Percentiles rank a stretch among this genome's conserved stretches.
Conservation (phyloP, 1,140 invertebrate genomes). For the Polypedilum vanderplanki region DNA sequence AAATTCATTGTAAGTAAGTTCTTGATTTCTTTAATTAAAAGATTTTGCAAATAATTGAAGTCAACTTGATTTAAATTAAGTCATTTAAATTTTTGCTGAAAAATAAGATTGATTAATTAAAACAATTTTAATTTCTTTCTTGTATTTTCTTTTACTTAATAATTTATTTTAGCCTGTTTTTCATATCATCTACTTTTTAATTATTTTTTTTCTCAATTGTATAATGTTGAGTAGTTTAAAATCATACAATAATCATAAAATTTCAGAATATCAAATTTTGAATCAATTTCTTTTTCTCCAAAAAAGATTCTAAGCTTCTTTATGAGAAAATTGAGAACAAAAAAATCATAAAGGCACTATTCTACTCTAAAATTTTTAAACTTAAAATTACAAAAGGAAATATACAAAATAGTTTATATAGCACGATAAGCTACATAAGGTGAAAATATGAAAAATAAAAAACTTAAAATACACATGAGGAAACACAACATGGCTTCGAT, state of each 20-base stretch:
- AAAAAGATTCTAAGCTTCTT: neutral
- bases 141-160: neutral
- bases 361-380: slow-evolving; percentile 2
- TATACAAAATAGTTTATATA: neutral
- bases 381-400: neutral
- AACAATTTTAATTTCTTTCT: no score
- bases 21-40: no score
- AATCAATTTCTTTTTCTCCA: neutral
- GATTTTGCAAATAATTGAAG: no score
- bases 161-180: neutral
- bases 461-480: neutral
- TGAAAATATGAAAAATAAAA: no score
- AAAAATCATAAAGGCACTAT: slow-evolving; percentile 16
- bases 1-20: no score
- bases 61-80: no score
- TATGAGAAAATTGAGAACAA: neutral
- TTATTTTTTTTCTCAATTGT: neutral
- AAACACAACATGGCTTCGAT: neutral
- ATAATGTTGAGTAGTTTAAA: neutral
- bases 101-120: no score
- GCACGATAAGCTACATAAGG: neutral
- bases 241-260: slow-evolving; percentile 4
- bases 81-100: no score
- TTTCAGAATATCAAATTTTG: neutral
- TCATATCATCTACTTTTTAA: neutral